Evolutionary conservation across 2,113 vertebrate genomes (phyloP).

Genomic region (Ploceus nigricollis): DNA sequence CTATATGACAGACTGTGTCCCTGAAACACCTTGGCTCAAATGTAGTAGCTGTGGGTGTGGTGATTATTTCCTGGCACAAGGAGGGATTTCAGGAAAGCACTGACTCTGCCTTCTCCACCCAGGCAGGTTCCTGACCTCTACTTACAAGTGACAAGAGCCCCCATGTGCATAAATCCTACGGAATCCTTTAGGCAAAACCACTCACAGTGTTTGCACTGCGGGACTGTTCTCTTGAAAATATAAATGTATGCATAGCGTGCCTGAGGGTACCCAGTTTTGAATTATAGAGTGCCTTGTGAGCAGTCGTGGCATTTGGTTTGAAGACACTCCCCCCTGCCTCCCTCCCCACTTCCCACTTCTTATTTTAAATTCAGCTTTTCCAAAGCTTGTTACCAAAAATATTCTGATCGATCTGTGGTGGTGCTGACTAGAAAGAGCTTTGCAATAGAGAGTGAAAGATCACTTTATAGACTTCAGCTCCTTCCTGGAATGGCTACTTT

Average conservation of each 20-base stretch:
- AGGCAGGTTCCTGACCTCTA: constrained; percentile 59
- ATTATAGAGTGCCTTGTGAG: constrained; percentile 59
- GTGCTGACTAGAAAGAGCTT: constrained; percentile 31
- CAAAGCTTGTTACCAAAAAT: constrained; percentile 57
- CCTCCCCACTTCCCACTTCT: constrained; percentile 21
- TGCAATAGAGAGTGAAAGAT: constrained; percentile 16
- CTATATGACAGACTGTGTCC: constrained; percentile 44
- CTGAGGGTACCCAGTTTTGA: constrained; percentile 48
- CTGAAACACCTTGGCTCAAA: constrained; percentile 58
- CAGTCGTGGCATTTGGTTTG: constrained; percentile 46
- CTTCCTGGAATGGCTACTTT: constrained; percentile 48
- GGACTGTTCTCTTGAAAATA: constrained; percentile 48
- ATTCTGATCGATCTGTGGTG: constrained; percentile 36
- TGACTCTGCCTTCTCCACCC: constrained; percentile 59
- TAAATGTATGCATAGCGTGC: not conserved
- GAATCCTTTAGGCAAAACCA: constrained; percentile 8
- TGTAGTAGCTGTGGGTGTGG: constrained; percentile 47
- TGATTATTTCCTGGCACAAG: constrained; percentile 67
- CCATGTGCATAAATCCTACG: constrained; percentile 21
- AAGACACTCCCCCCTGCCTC: constrained; percentile 29
- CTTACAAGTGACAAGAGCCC: constrained; percentile 48
- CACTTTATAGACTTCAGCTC: constrained; percentile 17
- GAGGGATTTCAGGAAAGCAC: constrained; percentile 62
- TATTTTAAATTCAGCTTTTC: constrained; percentile 56
- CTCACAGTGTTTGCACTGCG: constrained; percentile 58